These are phyloP conservation scores for Loriculus beryllinus DNA, from an alignment of 2,797 vertebrate species.

Conservation along the genomic window DNA sequence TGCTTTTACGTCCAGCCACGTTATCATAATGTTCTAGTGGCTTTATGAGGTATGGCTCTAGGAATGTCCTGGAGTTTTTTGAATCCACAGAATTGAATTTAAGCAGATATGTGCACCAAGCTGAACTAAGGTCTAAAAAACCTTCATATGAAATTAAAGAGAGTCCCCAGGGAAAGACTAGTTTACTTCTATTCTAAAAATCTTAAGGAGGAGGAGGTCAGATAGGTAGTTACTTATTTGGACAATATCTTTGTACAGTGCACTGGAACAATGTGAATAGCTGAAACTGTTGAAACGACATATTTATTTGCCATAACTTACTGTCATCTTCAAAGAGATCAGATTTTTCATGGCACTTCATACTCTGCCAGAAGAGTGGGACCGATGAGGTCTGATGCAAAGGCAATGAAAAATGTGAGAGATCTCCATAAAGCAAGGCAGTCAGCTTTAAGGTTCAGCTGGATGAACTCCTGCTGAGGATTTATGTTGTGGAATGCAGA, in stretches of 20 bases:
- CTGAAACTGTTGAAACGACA: background rate
- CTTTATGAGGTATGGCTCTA: rapidly evolving
- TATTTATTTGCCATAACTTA: constrained; percentile 25
- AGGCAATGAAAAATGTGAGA: constrained; percentile 27
- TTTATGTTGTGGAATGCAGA: constrained; percentile 12
- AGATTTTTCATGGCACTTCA: background rate
- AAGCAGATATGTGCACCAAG: rapidly evolving
- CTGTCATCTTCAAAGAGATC: background rate
- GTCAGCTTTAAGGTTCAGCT: constrained; percentile 16
- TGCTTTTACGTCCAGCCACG: background rate
- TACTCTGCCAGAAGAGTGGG: background rate
- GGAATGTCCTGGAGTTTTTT: background rate
- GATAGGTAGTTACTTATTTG: background rate
- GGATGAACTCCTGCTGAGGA: constrained; percentile 1
- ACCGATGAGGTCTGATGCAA: background rate
- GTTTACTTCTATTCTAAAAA: background rate
- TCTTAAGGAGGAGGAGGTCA: background rate
- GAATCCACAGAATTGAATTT: background rate
- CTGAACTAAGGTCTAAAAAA: background rate
- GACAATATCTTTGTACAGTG: background rate
- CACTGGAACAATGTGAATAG: background rate
- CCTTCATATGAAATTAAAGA: background rate
- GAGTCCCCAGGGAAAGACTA: background rate
- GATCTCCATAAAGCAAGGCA: constrained; percentile 10
- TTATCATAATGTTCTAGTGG: background rate